Evolutionary conservation across 2,888 invertebrate species (phyloP), one percentile per base, ranked within the genome.

Genomic region (Sphaeridia pumilis): DNA sequence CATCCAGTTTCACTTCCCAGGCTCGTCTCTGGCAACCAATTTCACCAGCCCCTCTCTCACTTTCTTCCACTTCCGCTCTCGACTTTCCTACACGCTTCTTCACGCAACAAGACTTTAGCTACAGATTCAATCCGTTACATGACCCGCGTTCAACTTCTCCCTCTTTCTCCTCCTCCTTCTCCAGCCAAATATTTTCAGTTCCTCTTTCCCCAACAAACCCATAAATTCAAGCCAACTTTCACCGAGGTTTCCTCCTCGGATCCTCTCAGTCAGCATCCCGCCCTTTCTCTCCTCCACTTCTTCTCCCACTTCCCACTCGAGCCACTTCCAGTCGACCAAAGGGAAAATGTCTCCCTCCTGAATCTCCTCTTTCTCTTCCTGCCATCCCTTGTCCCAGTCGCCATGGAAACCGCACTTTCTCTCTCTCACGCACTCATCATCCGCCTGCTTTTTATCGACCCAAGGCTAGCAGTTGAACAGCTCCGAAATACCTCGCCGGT

Each of bases 181-280:
- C 46, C 21, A 46, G 28, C 46, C 46, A 28, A 46, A 34, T 34
- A 31, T 22, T 44, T 7, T 28, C 17, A 3, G 21, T 22, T 27
- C 20, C 34, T 46, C 46, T 46, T 46, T 31, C 35, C 22, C 42
- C 31, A 24, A 21, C 26, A 31, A 20, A 27, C 49, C 49, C 42
- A 43, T 35, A 42, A 49, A 43, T 43, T 41, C 44, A 38, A n/a
- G 21, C 48, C 34, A 49, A 43, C 43, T 10, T 34, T n/a, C n/a
- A n/a, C n/a, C n/a, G n/a, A n/a, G n/a, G n/a, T n/a, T n/a, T n/a
- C n/a, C n/a, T n/a, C n/a, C n/a, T n/a, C n/a, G n/a, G n/a, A n/a
- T n/a, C n/a, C n/a, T n/a, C 24, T 46, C 46, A 20, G 31, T 28
- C 21, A 28, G 27, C 26, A 45, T 3, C 27, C 21, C 17, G 21